phyloP scores from a whole-genome alignment of 2,113 vertebrate genomes.

The Bagarius yarrelli region DNA sequence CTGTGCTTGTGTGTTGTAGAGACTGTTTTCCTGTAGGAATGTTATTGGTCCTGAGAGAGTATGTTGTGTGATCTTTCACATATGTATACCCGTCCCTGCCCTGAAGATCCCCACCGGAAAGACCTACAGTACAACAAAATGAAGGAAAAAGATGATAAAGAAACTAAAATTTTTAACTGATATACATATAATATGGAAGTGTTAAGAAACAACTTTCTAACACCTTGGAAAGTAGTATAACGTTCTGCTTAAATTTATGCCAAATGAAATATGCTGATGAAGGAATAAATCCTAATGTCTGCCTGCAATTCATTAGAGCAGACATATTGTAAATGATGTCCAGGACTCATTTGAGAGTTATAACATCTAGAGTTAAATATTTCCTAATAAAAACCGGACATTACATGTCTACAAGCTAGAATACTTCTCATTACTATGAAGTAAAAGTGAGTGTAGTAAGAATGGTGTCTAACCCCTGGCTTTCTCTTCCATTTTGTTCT shows the following conservation, averaged over 20 bases:
- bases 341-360: background rate
- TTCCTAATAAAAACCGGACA: background rate
- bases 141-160: background rate
- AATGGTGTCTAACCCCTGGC: background rate
- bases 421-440: background rate
- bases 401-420: background rate
- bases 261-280: background rate
- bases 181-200: background rate
- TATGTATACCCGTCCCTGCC: background rate
- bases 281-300: background rate
- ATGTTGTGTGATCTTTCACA: background rate
- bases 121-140: constrained; percentile 18
- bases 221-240: background rate
- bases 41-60: background rate
- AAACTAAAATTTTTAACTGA: background rate
- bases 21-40: background rate
- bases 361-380: background rate
- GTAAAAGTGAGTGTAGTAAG: background rate
- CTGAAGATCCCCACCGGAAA: background rate
- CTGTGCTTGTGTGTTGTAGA: background rate
- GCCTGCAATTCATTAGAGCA: background rate
- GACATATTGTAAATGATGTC: background rate
- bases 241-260: background rate
- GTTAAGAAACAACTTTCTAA: background rate
- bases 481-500: constrained; percentile 1